These are phyloP conservation scores for Caligus rogercresseyi DNA, from an alignment of 1,140 invertebrate genomes.

Conservation along the genomic window DNA sequence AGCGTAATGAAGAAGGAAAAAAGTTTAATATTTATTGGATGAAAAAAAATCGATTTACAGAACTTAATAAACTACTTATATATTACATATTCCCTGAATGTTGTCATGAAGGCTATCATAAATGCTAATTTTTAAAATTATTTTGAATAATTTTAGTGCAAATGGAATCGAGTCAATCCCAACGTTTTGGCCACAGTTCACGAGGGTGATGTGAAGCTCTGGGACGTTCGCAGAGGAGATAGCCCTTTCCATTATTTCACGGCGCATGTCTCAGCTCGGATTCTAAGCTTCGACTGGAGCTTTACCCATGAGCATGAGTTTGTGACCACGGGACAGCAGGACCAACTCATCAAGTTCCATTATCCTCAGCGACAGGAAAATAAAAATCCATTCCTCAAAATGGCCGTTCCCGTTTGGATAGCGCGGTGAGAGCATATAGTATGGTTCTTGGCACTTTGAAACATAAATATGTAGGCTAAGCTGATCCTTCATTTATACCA, in stretches of 20 bases:
- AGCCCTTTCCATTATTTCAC: background rate
- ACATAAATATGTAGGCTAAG: no score
- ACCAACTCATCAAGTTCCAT: background rate
- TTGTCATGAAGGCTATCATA: no score
- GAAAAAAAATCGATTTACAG: no score
- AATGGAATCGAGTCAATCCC: background rate
- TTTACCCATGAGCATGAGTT: background rate
- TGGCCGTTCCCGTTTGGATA: background rate
- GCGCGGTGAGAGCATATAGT: no score
- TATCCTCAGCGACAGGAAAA: background rate
- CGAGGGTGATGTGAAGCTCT: conserved; percentile 7
- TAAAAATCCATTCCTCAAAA: background rate
- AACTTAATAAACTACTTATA: no score
- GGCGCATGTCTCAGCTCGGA: background rate
- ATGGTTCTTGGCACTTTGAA: no score
- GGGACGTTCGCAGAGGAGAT: background rate
- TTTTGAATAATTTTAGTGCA: background rate
- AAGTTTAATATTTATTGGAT: no score
- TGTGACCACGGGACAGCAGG: conserved; percentile 1
- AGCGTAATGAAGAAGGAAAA: no score
- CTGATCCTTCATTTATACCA: no score
- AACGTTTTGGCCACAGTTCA: background rate
- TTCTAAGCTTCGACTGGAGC: conserved; percentile 11
- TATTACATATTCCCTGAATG: no score
- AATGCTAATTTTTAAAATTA: background rate